Evolutionary conservation across 2,888 invertebrate species (phyloP), one percentile per base, ranked within the genome.

Genomic region (Steromphala cineraria): DNA sequence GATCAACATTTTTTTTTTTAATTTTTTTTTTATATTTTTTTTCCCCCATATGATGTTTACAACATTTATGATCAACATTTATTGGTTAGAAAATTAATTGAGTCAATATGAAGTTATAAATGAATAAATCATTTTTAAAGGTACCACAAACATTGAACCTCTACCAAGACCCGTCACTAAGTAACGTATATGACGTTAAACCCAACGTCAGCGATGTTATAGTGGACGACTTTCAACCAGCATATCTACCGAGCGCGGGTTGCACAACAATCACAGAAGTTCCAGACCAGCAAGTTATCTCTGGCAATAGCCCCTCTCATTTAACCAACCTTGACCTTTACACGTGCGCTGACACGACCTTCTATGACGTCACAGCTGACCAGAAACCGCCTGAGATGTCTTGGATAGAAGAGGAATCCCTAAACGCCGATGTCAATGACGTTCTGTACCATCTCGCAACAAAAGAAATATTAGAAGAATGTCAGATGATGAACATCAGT

Each of bases 261-360:
- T 53, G 75, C 17, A 75, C 75, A 8, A 24, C 53, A 4, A 28
- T 75, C 7, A 75, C 75, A 5, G 53, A 75, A 19, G 75, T 75
- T 10, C 21, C 75, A 0, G 80, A 82, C n/a, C 82, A 84, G 24
- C 67, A 78, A 76, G 75, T 82, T 13, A 74, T 76, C 28, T 78
- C 46, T n/a, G 56, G 82, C 2, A 80, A 76, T 15, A 84, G 82
- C 74, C 82, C 84, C 19, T 81, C 84, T 10, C 81, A 80, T 75
- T 78, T 84, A 19, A 67, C 81, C n/a, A 82, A 84, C 31, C 53
- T 84, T 55, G 84, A 84, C 77, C 28, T 40, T 17, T 71, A 76
- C 17, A 10, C 19, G 15, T 19, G 24, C 2, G 21, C 21, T 21
- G 75, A 75, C 13, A n/a, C 31, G 15, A 76, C 76, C 36, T 28